phyloP scores from a whole-genome alignment of 2,888 invertebrate genomes.

The Phrixothrix hirtus region DNA sequence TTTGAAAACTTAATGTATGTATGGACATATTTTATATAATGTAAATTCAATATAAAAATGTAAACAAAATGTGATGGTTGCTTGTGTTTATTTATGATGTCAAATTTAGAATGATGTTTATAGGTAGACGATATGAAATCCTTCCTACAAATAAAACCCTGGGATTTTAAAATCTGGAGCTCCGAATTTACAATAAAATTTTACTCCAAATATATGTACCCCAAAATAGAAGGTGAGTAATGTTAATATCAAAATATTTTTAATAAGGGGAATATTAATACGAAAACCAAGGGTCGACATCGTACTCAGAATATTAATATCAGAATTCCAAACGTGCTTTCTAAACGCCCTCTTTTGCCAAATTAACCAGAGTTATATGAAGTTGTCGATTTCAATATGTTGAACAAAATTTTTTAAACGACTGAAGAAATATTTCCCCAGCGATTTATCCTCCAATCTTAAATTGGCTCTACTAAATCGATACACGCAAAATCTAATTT shows the following conservation, averaged over 20 bases:
- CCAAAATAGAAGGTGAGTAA: constrained; percentile 34
- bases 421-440: constrained; percentile 18
- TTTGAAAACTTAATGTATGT: too few relatives aligned
- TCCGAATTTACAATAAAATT: background rate
- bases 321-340: constrained; percentile 32
- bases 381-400: constrained; percentile 29
- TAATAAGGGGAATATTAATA: constrained; percentile 40
- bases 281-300: constrained; percentile 31
- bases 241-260: constrained; percentile 42
- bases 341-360: constrained; percentile 31
- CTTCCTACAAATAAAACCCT: too few relatives aligned
- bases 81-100: too few relatives aligned
- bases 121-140: too few relatives aligned
- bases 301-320: constrained; percentile 37
- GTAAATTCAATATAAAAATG: too few relatives aligned
- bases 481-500: too few relatives aligned
- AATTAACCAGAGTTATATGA: constrained; percentile 32
- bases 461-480: too few relatives aligned
- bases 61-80: too few relatives aligned
- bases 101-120: too few relatives aligned
- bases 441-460: constrained; percentile 15
- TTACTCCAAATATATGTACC: constrained; percentile 28
- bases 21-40: too few relatives aligned
- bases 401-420: constrained; percentile 18
- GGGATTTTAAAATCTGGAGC: too few relatives aligned